Evolutionary conservation across 2,113 vertebrate species (phyloP), one percentile per base, ranked within the genome.

Genomic region (Fregetta grallaria): DNA sequence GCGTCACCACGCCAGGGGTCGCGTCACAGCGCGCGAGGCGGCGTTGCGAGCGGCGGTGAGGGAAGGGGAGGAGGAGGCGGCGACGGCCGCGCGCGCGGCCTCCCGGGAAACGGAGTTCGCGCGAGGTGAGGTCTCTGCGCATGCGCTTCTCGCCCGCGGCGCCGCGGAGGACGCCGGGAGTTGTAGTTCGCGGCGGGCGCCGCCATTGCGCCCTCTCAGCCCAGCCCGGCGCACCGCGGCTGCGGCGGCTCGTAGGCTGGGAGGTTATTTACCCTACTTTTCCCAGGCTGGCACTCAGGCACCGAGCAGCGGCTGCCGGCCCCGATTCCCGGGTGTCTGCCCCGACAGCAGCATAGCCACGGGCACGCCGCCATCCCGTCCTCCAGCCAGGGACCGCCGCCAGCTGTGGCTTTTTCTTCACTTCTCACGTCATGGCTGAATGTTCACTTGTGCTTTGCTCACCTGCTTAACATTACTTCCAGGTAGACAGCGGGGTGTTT

Each of bases 1-100:
- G 92, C 98, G 98, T 98, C 98, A 98, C 92, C 94, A 49, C 56
- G 81, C 86, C 72, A 65, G 58, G 95, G 20, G 82, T 5, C 29
- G 83, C 90, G 94, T 95, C 95, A 95, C 86, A 27, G 77, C 26
- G 71, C 87, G 74, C 77, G 88, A 56, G 86, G 62, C 26, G 47
- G 38, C 0, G 53, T 13, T 9, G 40, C 10, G 68, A 25, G 34
- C 13, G 3, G 22, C 15, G 26, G 25, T 5, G 23, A 19, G 34
- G 40, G 25, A 21, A 38, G 10, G 12, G 11, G 56, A 20, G 29
- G 56, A 20, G 27, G 30, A 7, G 40, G 34, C 1, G 16, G 32
- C 34, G 1, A 11, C 10, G 11, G 10, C 53, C 32, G 2, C 23
- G 32, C 52, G n/a, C 77, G 18, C 23, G 5, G 84, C 62, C 71